phyloP scores from a whole-genome alignment of 2,888 invertebrate species.

The Rotaria macrura region DNA sequence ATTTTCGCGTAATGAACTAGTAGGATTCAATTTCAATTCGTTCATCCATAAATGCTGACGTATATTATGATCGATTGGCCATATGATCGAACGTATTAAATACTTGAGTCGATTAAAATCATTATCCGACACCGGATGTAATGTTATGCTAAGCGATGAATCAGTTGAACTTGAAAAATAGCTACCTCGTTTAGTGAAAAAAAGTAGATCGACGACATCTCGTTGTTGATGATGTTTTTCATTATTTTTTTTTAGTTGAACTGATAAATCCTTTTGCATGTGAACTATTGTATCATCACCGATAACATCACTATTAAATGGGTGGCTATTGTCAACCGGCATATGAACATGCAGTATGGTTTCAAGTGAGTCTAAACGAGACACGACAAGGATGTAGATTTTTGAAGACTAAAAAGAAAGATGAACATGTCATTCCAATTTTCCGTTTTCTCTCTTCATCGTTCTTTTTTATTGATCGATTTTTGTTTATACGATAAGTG shows the following conservation, averaged over 20 bases:
- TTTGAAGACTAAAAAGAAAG: neutral
- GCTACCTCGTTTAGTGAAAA: neutral
- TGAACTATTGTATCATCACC: neutral
- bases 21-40: conserved; percentile 55
- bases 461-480: neutral
- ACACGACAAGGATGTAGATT: neutral
- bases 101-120: conserved; percentile 37
- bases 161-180: neutral
- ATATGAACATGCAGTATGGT: neutral
- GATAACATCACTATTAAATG: neutral
- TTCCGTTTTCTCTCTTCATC: neutral
- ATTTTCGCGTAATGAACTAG: neutral
- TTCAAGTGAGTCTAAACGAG: neutral
- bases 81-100: conserved; percentile 65
- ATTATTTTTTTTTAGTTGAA: neutral
- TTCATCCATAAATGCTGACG: conserved; percentile 73
- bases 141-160: neutral
- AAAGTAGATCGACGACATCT: neutral
- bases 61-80: conserved; percentile 75
- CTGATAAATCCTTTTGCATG: neutral
- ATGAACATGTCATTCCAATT: neutral
- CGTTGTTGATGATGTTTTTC: neutral
- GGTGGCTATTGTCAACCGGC: neutral
- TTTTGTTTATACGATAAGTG: neutral
- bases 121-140: neutral